Conservation (phyloP, 2,797 vertebrate species). For the Danionella dracula region DNA sequence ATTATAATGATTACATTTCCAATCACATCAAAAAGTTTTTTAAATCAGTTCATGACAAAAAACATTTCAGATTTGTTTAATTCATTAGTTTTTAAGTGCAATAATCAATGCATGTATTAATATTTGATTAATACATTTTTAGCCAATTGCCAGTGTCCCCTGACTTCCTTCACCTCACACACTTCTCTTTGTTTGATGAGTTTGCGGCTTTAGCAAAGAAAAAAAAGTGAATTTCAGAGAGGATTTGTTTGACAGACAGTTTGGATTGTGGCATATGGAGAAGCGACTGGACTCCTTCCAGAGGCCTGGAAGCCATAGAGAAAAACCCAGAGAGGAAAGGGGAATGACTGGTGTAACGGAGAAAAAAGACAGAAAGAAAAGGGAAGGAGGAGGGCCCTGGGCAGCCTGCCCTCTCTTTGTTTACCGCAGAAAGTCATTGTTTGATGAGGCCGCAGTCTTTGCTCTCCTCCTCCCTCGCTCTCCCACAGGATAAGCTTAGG, state of each 20-base stretch:
- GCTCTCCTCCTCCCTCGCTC: conserved; percentile 17
- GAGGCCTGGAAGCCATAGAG: conserved; percentile 21
- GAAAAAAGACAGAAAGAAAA: conserved; percentile 36
- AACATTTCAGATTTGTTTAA: no score
- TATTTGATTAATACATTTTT: conserved; percentile 29
- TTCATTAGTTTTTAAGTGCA: no score
- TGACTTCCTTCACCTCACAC: conserved; percentile 42
- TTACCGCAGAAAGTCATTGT: conserved; percentile 81
- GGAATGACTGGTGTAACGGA: conserved; percentile 10
- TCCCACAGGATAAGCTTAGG: conserved; percentile 77
- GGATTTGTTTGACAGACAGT: conserved; percentile 58
- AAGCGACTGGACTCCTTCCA: conserved; percentile 42
- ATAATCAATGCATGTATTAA: no score
- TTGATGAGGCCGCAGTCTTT: conserved; percentile 66
- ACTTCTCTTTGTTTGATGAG: conserved; percentile 58
- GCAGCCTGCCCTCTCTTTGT: conserved; percentile 77
- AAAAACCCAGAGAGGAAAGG: conserved; percentile 24
- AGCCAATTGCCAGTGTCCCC: conserved; percentile 45
- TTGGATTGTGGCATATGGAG: conserved; percentile 41
- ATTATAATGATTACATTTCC: no score
- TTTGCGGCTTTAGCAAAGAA: conserved; percentile 57
- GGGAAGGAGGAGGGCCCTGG: conserved; percentile 54
- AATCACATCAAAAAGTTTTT: no score
- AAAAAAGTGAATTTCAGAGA: conserved; percentile 50
- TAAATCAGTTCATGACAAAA: no score